Conservation (phyloP, 1,140 invertebrate genomes). For the Eriosoma lanigerum region DNA sequence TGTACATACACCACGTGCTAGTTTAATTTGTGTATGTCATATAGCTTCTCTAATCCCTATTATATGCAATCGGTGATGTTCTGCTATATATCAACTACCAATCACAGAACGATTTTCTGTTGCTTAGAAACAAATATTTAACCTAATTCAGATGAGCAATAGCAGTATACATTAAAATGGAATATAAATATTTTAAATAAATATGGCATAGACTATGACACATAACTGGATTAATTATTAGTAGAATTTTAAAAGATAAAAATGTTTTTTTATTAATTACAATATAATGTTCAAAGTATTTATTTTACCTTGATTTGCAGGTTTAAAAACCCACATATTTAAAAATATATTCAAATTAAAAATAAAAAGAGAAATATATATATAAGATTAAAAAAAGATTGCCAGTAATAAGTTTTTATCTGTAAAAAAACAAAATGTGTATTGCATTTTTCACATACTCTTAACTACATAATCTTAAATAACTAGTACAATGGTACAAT, state of each 20-base stretch:
- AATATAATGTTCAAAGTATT: constrained; percentile 21
- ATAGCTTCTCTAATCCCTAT: too few species aligned
- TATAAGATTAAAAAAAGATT: constrained; percentile 18
- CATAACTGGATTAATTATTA: neutral
- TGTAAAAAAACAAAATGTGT: constrained; percentile 33
- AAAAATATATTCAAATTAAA: constrained; percentile 14
- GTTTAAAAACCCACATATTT: constrained; percentile 17
- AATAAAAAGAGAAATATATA: constrained; percentile 10
- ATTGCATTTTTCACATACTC: constrained; percentile 32
- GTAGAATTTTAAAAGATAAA: neutral
- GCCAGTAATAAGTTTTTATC: constrained; percentile 13
- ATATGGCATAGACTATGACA: too few species aligned
- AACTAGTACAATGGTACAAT: constrained; percentile 42
- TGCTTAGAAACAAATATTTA: too few species aligned
- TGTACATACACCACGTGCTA: too few species aligned
- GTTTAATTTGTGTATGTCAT: too few species aligned
- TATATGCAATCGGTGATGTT: too few species aligned
- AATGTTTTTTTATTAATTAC: constrained; percentile 13
- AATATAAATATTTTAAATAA: neutral
- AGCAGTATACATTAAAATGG: too few species aligned
- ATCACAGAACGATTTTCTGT: too few species aligned
- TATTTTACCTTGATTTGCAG: constrained; percentile 25
- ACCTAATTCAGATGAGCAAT: too few species aligned
- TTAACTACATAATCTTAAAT: too few species aligned
- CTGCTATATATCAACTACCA: too few species aligned